Conservation (phyloP, 2,888 invertebrate genomes). For the Dicyrtoma fusca region DNA sequence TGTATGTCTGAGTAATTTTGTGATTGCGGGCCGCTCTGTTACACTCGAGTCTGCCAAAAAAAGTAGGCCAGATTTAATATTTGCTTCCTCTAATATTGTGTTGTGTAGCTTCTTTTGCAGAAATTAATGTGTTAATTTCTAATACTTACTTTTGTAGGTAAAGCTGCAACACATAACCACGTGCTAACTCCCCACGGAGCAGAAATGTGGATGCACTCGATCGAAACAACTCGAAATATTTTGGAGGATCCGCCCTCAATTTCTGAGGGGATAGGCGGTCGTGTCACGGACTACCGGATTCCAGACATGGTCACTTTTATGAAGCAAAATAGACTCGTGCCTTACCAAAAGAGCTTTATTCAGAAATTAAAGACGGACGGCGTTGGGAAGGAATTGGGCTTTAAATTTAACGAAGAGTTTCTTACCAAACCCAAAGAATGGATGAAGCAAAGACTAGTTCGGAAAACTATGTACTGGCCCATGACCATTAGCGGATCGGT, state of each 20-base stretch:
- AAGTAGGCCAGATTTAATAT: too few species aligned
- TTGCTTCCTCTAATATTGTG: neutral
- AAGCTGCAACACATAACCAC: slow-evolving; percentile 63
- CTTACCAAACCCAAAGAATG: slow-evolving; percentile 64
- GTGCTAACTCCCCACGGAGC: slow-evolving; percentile 92
- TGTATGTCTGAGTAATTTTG: slow-evolving; percentile 94
- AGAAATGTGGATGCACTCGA: slow-evolving; percentile 91
- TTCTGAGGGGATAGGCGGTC: slow-evolving; percentile 90
- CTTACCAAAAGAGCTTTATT: slow-evolving; percentile 59
- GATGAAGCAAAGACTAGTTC: slow-evolving; percentile 70
- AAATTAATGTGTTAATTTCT: neutral
- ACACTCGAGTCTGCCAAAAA: slow-evolving; percentile 84
- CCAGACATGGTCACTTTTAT: slow-evolving; percentile 86
- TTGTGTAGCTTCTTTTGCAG: neutral
- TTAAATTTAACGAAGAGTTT: neutral
- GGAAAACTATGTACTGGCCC: slow-evolving; percentile 77
- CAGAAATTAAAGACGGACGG: slow-evolving; percentile 8
- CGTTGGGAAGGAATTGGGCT: neutral
- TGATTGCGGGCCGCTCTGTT: slow-evolving; percentile 91
- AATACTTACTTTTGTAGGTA: neutral
- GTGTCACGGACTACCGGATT: slow-evolving; percentile 88
- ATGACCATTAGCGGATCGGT: slow-evolving; percentile 69
- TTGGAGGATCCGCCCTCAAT: slow-evolving; percentile 95
- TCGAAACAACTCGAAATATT: slow-evolving; percentile 80
- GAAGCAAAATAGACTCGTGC: slow-evolving; percentile 78